Evolutionary conservation across 2,113 vertebrate species (phyloP), one percentile per base, ranked within the genome.

Genomic region (Pao palembangensis): DNA sequence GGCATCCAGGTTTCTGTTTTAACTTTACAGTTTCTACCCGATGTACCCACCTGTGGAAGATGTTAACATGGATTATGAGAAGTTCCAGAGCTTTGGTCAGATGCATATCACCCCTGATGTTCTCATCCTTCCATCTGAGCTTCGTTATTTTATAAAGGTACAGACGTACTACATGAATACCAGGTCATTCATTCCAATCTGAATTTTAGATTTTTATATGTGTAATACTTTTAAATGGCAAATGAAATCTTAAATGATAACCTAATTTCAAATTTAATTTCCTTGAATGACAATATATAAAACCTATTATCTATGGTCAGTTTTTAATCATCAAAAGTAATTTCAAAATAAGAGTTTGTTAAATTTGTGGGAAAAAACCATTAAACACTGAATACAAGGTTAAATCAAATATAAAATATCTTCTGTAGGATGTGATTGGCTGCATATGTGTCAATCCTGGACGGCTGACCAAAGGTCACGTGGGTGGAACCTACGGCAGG

Each of bases 81-180:
- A 61, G 16, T 88, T 93, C 69, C 92, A 88, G 67, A 49, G 60
- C 4, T 87, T 90, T 0, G 83, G 90, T 0, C 89, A 89, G 59
- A 84, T 96, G 64, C 88, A 87, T 0, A 58, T 94, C 79, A 94
- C 92, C 0, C 95, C 95, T 0, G 93, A 97, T 0, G 3, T 98
- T 47, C 86, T 98, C 21, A 58, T 98, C 1, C 56, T 89, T 43
- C 95, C 95, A 0, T 98, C 95, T 0, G 94, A 98, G 80, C 87
- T 98, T 58, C 92, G 93, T 13, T 96, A 94, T 75, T 98, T 97
- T 4, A 73, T 96, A 15, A 98, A 96, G 94, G 95, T 97, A 51
- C 60, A 21, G 2, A 8, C 10, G 34, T 12, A 11, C 10, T 11
- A 12, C 34, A 38, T 12, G 34, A 38, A 12, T 11, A 38, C 34